These are phyloP conservation scores for Xestobium rufovillosum DNA, from an alignment of 2,888 invertebrate genomes.

Conservation along the genomic window DNA sequence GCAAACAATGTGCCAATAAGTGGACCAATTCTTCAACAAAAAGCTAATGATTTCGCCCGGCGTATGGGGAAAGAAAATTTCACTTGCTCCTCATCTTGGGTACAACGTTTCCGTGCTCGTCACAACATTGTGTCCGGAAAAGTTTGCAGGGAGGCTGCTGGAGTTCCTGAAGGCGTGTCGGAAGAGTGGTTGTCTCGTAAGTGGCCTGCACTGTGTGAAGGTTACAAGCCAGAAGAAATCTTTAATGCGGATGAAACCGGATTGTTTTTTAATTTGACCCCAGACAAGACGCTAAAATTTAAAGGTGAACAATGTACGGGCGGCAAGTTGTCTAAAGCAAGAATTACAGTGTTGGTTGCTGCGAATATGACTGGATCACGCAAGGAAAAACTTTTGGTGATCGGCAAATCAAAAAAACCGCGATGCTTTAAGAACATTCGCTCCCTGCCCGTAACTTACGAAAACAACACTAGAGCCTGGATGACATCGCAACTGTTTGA, in stretches of 20 bases:
- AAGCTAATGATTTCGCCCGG: too few relatives aligned
- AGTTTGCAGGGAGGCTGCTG: slow-evolving; percentile 27
- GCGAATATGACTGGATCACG: slow-evolving; percentile 26
- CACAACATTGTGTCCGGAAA: slow-evolving; percentile 28
- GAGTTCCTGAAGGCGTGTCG: slow-evolving; percentile 21
- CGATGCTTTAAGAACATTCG: slow-evolving; percentile 28
- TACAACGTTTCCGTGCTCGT: slow-evolving; percentile 27
- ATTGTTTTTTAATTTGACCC: slow-evolving; percentile 18
- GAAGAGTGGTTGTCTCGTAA: slow-evolving; percentile 23
- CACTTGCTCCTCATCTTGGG: too few relatives aligned
- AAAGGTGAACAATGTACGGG: too few relatives aligned
- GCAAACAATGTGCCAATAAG: too few relatives aligned
- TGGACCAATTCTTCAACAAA: too few relatives aligned
- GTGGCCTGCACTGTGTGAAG: slow-evolving; percentile 11
- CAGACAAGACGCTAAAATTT: too few relatives aligned
- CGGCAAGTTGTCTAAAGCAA: too few relatives aligned
- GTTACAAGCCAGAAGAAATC: slow-evolving; percentile 14
- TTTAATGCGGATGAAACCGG: slow-evolving; percentile 21
- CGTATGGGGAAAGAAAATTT: too few relatives aligned
- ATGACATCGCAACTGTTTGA: slow-evolving; percentile 31
- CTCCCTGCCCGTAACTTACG: slow-evolving; percentile 25
- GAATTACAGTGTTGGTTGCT: slow-evolving; percentile 25
- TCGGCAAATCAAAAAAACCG: too few relatives aligned
- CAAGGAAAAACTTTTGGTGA: slow-evolving; percentile 25
- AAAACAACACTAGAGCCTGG: slow-evolving; percentile 32